Percentiles rank a stretch among this genome's conserved stretches.
Evolutionary conservation across 2,113 vertebrate species (phyloP).

Genomic region (Sus scrofa): T2T-Sscrofa CM000824.6:124481001-124481500

Average conservation of each 20-base stretch:
- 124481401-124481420: background rate
- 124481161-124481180: background rate
- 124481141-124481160: background rate
- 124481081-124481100: background rate
- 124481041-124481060: slow-evolving; percentile 48
- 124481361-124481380: slow-evolving; percentile 20
- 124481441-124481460: background rate
- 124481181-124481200: background rate
- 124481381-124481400: background rate
- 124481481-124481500: background rate
- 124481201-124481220: background rate
- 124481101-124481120: slow-evolving; percentile 25
- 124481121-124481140: slow-evolving; percentile 9
- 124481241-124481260: background rate
- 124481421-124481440: background rate
- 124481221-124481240: slow-evolving; percentile 36
- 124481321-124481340: background rate
- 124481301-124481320: slow-evolving; percentile 24
- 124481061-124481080: slow-evolving; percentile 1
- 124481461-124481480: background rate
- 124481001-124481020: slow-evolving; percentile 44
- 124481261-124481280: slow-evolving; percentile 51
- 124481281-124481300: slow-evolving; percentile 36
- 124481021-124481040: background rate
- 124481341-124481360: background rate